These are phyloP conservation scores for Hormiphora californensis DNA, from an alignment of 37 sponge, comb jelly and placozoan species.

Conservation along the genomic window DNA sequence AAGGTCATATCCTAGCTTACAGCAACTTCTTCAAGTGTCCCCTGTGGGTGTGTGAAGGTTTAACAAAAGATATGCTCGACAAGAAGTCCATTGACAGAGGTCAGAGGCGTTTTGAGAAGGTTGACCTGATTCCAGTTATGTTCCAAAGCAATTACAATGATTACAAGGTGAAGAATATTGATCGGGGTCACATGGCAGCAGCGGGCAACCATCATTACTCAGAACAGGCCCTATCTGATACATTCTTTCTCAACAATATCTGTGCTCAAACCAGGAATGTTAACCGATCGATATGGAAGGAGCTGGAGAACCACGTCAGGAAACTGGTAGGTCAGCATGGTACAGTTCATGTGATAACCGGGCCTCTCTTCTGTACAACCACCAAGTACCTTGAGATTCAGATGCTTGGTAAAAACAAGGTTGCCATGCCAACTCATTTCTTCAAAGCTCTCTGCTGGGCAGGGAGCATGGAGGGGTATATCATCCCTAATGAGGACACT, in stretches of 20 bases:
- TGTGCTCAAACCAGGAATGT: constrained; percentile 68
- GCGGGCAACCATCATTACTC: constrained; percentile 76
- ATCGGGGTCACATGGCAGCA: constrained; percentile 89
- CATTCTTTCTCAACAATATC: constrained; percentile 85
- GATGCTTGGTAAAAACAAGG: constrained; percentile 76
- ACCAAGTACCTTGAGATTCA: constrained; percentile 62
- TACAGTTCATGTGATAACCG: constrained; percentile 15
- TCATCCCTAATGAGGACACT: constrained; percentile 50
- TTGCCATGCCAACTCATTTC: constrained; percentile 89
- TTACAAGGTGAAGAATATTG: constrained; percentile 72
- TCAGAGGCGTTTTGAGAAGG: constrained; percentile 64
- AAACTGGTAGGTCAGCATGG: background rate
- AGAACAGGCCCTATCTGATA: constrained; percentile 75
- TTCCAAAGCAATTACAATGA: constrained; percentile 68
- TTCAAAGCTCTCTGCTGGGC: no score
- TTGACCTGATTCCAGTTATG: constrained; percentile 49
- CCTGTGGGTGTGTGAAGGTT: constrained; percentile 71
- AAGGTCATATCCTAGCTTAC: constrained; percentile 62
- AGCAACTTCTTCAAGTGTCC: constrained; percentile 65
- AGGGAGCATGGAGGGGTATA: background rate
- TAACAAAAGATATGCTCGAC: constrained; percentile 55
- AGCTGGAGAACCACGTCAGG: background rate
- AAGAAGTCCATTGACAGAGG: constrained; percentile 58
- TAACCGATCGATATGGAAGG: constrained; percentile 19
- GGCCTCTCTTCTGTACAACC: background rate